Base-by-base conservation (phyloP, 2,888 invertebrate genomes). In the Lepidochrysops patricia region DNA sequence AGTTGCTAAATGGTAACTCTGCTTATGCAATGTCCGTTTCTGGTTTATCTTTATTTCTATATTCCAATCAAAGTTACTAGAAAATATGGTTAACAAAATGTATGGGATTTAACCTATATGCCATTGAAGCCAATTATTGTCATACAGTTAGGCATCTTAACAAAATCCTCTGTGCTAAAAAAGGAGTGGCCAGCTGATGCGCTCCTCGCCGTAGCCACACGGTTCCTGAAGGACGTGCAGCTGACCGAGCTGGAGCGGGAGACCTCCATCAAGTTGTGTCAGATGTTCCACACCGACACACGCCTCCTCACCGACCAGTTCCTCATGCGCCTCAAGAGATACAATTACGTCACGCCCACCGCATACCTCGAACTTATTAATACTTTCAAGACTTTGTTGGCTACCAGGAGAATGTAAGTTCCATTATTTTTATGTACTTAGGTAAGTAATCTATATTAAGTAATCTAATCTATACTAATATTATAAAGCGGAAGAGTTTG, bases 171-270 rank as follows among this genome's bases (percentile, higher is more conserved):
- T 32, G 27, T 19, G n/a, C n/a, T 60, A n/a, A 12, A 62, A 15
- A 60, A 96, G 93, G 91, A 95, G 57, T 98, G 98, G 98, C 98
- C 98, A 0, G 93, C 95, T 71, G 98, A 98, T 81, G 98, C 98
- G 0, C 79, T 98, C 29, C 80, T 96, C 50, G 97, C 97, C 0
- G 97, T 98, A 0, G 96, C 98, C 0, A 94, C 93, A 1, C 83
- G 94, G 64, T 97, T 97, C 79, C 85, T 98, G 26, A 93, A 92
- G 60, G 93, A 94, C 66, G 92, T 97, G 37, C 94, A 97, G 67
- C 86, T 98, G 48, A 92, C 93, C 0, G 92, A 92, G 0, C 81
- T 92, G 35, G 96, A 97, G 75, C 87, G 94, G 50, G 82, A 89
- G 32, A 95, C 95, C 0, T 95, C 96, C 64, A 97, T 97, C 63